Base-by-base conservation (phyloP, 2,113 vertebrate species). In the Trogon surrucura region DNA sequence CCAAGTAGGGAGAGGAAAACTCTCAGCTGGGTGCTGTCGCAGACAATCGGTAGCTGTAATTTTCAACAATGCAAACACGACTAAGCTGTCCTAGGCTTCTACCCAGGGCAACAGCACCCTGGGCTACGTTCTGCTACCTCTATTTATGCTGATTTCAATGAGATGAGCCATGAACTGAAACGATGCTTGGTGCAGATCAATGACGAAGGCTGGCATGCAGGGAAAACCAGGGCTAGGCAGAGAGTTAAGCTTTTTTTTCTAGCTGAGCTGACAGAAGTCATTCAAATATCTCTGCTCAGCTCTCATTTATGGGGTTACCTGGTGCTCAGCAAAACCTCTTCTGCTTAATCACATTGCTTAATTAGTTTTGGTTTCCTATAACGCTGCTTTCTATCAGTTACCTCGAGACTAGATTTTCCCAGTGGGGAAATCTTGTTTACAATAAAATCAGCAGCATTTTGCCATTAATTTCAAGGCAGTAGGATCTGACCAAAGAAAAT, bases 371-470 rank as follows among this genome's bases (percentile, higher is more conserved):
- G 30, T 73, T 73, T 85, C 69, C 22, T 41, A 2, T 34, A 89
- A 69, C n/a, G 32, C 56, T 32, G 29, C 38, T 56, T 94, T 85
- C 84, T 54, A 70, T 60, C 56, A 70, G 77, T 36, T 88, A 30
- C 51, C 13, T 29, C 2, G 0, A 56, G 85, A 54, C 34, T 54
- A 23, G 34, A 64, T 30, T 47, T 71, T 73, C n/a, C 85, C 51
- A 58, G 27, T 4, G 41, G 34, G 67, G 51, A 92, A 88, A 88
- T 66, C 27, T 50, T 36, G 41, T 54, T 80, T 66, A 22, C 20
- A 62, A 25, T 85, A 80, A 92, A 85, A 92, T 78, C 64, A 85
- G 18, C n/a, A 81, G 50, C 27, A 58, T 74, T 71, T 91, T 86
- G 25, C 51, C 29, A 44, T 70, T 70, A 19, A 36, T 84, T 91